Evolutionary conservation across 2,888 invertebrate genomes (phyloP).

Genomic region (Drosophila prostipennis): DNA sequence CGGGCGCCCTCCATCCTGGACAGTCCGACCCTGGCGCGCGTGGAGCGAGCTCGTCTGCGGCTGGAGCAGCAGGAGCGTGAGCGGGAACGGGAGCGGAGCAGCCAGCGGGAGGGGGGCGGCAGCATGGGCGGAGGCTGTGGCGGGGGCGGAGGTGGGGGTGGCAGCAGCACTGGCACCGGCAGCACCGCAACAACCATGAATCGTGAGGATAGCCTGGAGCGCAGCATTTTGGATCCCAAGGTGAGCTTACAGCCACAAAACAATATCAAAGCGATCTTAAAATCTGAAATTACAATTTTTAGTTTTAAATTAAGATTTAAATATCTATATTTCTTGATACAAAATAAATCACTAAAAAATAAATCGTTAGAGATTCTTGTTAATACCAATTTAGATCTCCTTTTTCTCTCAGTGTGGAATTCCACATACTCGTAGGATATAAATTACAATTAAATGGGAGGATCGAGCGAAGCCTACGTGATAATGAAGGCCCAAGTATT

Average conservation of each 20-base stretch:
- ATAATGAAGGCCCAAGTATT: conserved; percentile 23
- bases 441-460: conserved; percentile 65
- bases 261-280: background rate
- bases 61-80: conserved; percentile 84
- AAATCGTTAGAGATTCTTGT: too few relatives aligned
- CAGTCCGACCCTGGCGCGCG: conserved; percentile 87
- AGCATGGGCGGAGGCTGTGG: conserved; percentile 46
- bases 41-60: conserved; percentile 86
- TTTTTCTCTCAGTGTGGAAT: background rate
- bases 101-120: conserved; percentile 45
- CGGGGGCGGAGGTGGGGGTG: conserved; percentile 49
- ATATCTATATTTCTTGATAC: too few relatives aligned
- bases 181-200: conserved; percentile 78
- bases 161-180: conserved; percentile 74
- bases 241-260: conserved; percentile 54
- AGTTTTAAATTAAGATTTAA: too few relatives aligned
- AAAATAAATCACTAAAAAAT: too few relatives aligned
- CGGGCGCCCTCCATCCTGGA: conserved; percentile 86
- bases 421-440: conserved; percentile 25
- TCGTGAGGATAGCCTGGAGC: conserved; percentile 83
- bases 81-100: conserved; percentile 63
- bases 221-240: conserved; percentile 83
- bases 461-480: conserved; percentile 9
- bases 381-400: background rate
- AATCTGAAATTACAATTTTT: too few relatives aligned